Percentiles rank a stretch among this genome's conserved stretches.
Evolutionary conservation across 2,888 invertebrate genomes (phyloP).

Genomic region (Limnephilus auricula): DNA sequence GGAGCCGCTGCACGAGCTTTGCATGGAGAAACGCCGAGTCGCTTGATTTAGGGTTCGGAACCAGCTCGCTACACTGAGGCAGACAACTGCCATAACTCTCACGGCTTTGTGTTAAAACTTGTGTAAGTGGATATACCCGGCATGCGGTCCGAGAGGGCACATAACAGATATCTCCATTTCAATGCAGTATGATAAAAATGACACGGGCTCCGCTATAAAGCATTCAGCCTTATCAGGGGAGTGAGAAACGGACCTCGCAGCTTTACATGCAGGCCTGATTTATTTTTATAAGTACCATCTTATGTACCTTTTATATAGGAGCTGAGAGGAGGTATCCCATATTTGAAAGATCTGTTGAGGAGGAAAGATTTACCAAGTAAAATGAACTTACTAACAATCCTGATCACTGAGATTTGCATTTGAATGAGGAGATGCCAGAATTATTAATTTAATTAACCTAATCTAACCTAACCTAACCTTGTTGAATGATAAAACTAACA

Average conservation of each 20-base stretch:
- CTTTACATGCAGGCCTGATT: not conserved
- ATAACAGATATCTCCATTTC: slow-evolving; percentile 45
- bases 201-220: slow-evolving; percentile 11
- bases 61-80: slow-evolving; percentile 25
- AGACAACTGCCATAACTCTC: slow-evolving; percentile 28
- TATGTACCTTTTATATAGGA: not conserved
- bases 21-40: slow-evolving; percentile 34
- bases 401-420: too few species aligned
- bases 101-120: slow-evolving; percentile 43
- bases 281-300: too few species aligned
- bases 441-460: too few species aligned
- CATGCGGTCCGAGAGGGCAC: slow-evolving; percentile 21
- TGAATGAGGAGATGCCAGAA: too few species aligned
- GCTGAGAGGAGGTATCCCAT: not conserved
- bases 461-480: too few species aligned
- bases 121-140: slow-evolving; percentile 41
- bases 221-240: slow-evolving; percentile 13
- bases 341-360: not conserved
- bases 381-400: too few species aligned
- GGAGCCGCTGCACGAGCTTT: slow-evolving; percentile 29
- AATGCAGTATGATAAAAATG: slow-evolving; percentile 39
- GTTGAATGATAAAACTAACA: too few species aligned
- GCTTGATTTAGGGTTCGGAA: slow-evolving; percentile 22
- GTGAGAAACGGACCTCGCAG: not conserved
- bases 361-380: not conserved